Base-by-base conservation (phyloP, 2,888 invertebrate genomes). In the Rotaria macrura region DNA sequence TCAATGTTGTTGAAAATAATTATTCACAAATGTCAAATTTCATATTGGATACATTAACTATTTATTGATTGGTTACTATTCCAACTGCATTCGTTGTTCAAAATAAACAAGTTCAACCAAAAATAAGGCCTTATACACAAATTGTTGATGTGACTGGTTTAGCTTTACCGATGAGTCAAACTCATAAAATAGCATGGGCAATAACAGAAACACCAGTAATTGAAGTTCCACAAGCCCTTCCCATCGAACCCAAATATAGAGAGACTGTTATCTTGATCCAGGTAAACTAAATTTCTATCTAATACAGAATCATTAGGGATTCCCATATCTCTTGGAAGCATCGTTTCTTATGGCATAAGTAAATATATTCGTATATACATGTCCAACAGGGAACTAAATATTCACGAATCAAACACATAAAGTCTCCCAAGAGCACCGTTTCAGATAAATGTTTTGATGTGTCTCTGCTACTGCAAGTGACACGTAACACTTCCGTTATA, bases 261-360 rank as follows among this genome's bases (percentile, higher is more conserved):
- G 84, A 47, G 86, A 86, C 38, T 86, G 86, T 43, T 57, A 25
- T 83, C 86, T 84, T 47, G 86, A 86, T 84, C n/a, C 74, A 43
- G 84, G 79, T 85, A 57, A 57, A n/a, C 29, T 29, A 3, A n/a
- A n/a, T 57, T 29, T 0, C 29, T 57, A 29, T 57, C 1, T 29
- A 7, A n/a, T 17, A 14, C 17, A 12, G 3, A 49, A 17, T 49
- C 17, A 12, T 49, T 49, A 49, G 12, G 14, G 17, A 12, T 14
- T 49, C 17, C 17, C 17, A 17, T 17, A 49, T 49, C 49, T 49
- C 4, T 49, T 49, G 49, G 17, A n/a, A n/a, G n/a, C n/a, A n/a
- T n/a, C n/a, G n/a, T n/a, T n/a, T n/a, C n/a, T n/a, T n/a, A n/a
- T n/a, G n/a, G n/a, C n/a, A n/a, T n/a, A n/a, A n/a, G n/a, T n/a